Evolutionary conservation across 2,888 invertebrate species (phyloP).

Genomic region (Cylindroiulus punctatus): DNA sequence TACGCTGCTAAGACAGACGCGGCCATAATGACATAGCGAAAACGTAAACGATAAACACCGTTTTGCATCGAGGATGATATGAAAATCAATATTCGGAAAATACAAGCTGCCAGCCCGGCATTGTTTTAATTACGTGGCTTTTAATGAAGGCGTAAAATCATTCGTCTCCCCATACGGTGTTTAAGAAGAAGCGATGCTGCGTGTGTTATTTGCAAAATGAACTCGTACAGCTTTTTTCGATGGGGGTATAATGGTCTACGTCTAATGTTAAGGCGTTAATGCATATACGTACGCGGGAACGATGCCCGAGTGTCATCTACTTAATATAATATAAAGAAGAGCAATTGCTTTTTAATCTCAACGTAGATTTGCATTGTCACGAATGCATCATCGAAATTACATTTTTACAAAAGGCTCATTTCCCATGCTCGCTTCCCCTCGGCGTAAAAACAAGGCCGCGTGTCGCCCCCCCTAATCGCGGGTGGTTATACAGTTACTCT

Average conservation of each 20-base stretch:
- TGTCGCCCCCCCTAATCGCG: background rate
- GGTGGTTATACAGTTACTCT: slow-evolving; percentile 26
- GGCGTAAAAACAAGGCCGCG: slow-evolving; percentile 25
- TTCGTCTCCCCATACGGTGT: background rate
- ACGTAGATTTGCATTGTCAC: slow-evolving; percentile 52
- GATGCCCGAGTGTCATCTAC: background rate
- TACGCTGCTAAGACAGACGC: too few species aligned
- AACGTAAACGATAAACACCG: too few species aligned
- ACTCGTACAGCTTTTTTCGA: background rate
- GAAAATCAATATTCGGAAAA: too few species aligned
- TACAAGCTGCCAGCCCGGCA: background rate
- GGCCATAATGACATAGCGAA: too few species aligned
- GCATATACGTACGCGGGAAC: background rate
- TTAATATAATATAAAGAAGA: slow-evolving; percentile 30
- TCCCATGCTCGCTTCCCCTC: too few species aligned
- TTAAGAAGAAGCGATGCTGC: background rate
- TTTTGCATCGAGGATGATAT: too few species aligned
- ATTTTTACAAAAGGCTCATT: background rate
- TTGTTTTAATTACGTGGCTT: slow-evolving; percentile 14
- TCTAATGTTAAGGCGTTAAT: background rate
- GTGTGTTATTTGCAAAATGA: background rate
- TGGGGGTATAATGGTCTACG: too few species aligned
- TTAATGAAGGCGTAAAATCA: slow-evolving; percentile 3
- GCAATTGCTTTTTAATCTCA: slow-evolving; percentile 49
- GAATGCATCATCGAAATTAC: slow-evolving; percentile 53